These are phyloP conservation scores for Forbesichthys agassizii DNA, from an alignment of 2,113 vertebrate genomes.

Conservation along the genomic window DNA sequence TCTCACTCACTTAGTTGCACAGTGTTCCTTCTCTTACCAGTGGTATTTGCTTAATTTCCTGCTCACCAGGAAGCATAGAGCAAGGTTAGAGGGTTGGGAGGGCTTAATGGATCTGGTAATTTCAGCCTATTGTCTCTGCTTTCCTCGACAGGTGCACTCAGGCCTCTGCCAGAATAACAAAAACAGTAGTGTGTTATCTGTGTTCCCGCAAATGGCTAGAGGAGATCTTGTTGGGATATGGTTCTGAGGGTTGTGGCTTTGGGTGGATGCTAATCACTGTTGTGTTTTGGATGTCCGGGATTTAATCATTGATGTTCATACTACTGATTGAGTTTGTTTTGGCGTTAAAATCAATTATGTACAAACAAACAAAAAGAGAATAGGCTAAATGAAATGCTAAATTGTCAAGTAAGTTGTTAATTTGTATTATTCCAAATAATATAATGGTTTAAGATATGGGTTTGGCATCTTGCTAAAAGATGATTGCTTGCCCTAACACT, in stretches of 20 bases:
- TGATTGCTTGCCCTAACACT: too few relatives aligned
- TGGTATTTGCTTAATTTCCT: slow-evolving; percentile 62
- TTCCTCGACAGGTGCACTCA: slow-evolving; percentile 69
- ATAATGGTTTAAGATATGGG: too few relatives aligned
- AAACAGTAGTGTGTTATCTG: slow-evolving; percentile 25
- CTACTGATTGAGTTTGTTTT: too few relatives aligned
- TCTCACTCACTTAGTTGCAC: not conserved
- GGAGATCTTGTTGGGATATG: slow-evolving; percentile 7
- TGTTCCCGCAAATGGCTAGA: slow-evolving; percentile 18
- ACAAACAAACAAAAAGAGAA: too few relatives aligned
- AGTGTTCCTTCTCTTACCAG: slow-evolving; percentile 48
- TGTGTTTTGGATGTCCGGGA: too few relatives aligned
- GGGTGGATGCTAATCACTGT: not conserved
- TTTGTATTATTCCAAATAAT: too few relatives aligned
- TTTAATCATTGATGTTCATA: too few relatives aligned
- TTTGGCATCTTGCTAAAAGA: too few relatives aligned
- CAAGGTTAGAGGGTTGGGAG: slow-evolving; percentile 47
- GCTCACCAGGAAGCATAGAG: slow-evolving; percentile 70
- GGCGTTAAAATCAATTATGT: too few relatives aligned
- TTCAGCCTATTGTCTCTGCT: slow-evolving; percentile 64
- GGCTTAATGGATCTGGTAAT: slow-evolving; percentile 60
- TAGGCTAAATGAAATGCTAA: too few relatives aligned
- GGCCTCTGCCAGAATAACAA: slow-evolving; percentile 22
- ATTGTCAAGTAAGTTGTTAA: too few relatives aligned
- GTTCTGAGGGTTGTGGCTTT: not conserved